Evolutionary conservation across 2,113 vertebrate species (phyloP).

Genomic region (Epinephelus lanceolatus): DNA sequence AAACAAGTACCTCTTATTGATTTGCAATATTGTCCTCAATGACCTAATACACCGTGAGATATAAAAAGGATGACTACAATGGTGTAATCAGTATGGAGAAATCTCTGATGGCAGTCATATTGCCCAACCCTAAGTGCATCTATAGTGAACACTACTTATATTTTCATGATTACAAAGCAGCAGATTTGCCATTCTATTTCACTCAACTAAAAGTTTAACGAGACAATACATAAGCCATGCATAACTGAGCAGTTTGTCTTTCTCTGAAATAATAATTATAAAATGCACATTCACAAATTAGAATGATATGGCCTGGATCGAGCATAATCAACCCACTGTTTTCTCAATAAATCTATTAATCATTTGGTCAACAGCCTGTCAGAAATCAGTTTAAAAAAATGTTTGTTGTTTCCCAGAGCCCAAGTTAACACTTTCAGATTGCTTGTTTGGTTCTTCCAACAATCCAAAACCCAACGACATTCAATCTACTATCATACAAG

Average conservation of each 20-base stretch:
- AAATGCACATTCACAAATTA: neutral
- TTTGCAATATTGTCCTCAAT: neutral
- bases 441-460: neutral
- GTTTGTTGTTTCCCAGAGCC: neutral
- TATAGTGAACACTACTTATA: neutral
- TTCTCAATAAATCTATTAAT: neutral
- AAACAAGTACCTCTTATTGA: neutral
- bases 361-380: neutral
- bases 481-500: neutral
- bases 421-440: neutral
- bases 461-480: neutral
- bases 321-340: neutral
- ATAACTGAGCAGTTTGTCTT: neutral
- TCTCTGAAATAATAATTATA: neutral
- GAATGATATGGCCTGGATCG: neutral
- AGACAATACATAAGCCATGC: neutral
- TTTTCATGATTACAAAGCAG: neutral
- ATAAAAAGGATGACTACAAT: neutral
- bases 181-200: neutral
- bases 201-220: neutral
- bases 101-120: neutral
- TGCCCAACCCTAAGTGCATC: neutral
- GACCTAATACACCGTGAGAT: neutral
- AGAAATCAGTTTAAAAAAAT: neutral
- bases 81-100: neutral